Evolutionary conservation across 2,797 vertebrate species (phyloP).

Genomic region (Euphonia xanthogaster): DNA sequence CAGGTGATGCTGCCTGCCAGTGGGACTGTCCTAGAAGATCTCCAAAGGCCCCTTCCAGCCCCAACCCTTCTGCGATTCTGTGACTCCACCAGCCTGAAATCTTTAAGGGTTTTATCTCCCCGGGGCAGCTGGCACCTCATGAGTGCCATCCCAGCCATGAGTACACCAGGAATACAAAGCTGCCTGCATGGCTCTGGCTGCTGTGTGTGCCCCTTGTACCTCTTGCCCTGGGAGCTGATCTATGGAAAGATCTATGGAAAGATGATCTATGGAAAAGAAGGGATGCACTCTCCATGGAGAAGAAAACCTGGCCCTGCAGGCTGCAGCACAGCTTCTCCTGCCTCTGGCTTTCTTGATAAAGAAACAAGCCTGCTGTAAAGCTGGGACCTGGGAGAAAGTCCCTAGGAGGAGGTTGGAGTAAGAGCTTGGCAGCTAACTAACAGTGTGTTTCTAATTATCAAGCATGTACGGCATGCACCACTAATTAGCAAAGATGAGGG

Average conservation of each 20-base stretch:
- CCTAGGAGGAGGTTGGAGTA: neutral
- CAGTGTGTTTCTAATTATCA: conserved; percentile 25
- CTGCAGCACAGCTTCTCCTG: neutral
- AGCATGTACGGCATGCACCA: neutral
- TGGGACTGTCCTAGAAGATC: neutral
- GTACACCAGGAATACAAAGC: neutral
- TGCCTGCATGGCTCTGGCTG: neutral
- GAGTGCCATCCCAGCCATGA: neutral
- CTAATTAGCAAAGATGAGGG: conserved; percentile 47
- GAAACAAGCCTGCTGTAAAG: conserved; percentile 1
- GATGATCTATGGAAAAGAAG: neutral
- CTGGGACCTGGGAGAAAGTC: neutral
- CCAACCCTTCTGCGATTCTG: rapidly evolving
- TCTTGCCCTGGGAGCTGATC: neutral
- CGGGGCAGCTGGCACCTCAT: neutral
- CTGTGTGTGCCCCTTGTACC: neutral
- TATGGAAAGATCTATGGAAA: neutral
- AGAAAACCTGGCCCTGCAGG: neutral
- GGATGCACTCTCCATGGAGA: neutral
- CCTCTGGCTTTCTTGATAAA: conserved; percentile 4
- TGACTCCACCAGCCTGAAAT: neutral
- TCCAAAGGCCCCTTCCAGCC: neutral
- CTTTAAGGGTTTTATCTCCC: neutral
- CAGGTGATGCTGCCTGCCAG: neutral
- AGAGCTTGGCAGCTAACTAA: conserved; percentile 27